Evolutionary conservation across 2,113 vertebrate genomes (phyloP).

Genomic region (Bathybates hornii): DNA sequence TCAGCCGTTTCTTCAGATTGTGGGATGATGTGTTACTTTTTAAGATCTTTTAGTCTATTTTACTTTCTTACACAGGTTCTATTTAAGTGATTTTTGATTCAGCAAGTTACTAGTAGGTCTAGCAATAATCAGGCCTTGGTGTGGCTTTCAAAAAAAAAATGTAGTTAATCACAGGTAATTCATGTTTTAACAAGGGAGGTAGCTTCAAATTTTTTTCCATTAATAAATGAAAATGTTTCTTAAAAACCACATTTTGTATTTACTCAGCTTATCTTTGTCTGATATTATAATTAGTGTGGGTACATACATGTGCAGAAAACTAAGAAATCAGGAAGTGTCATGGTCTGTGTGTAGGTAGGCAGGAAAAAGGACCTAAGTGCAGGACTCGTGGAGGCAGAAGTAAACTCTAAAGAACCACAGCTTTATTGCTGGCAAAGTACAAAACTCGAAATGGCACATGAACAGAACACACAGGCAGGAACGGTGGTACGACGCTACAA

Average conservation of each 20-base stretch:
- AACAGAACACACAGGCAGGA: background rate
- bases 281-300: background rate
- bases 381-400: background rate
- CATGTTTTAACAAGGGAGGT: background rate
- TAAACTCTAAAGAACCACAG: background rate
- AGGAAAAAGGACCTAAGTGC: background rate
- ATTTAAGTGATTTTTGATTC: background rate
- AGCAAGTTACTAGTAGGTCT: background rate
- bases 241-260: background rate
- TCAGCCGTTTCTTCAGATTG: background rate
- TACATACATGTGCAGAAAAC: background rate
- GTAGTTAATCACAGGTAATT: background rate
- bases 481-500: background rate
- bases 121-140: background rate
- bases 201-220: background rate
- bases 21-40: background rate
- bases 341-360: background rate
- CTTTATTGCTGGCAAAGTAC: background rate
- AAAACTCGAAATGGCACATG: background rate
- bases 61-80: background rate
- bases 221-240: background rate
- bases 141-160: background rate
- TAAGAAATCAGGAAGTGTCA: background rate
- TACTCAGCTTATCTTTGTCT: background rate
- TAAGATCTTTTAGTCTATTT: background rate